Percentiles rank a stretch among this genome's conserved stretches.
These are phyloP conservation scores for Ruditapes philippinarum DNA, from an alignment of 1,140 invertebrate genomes.

Conservation along the genomic window DNA sequence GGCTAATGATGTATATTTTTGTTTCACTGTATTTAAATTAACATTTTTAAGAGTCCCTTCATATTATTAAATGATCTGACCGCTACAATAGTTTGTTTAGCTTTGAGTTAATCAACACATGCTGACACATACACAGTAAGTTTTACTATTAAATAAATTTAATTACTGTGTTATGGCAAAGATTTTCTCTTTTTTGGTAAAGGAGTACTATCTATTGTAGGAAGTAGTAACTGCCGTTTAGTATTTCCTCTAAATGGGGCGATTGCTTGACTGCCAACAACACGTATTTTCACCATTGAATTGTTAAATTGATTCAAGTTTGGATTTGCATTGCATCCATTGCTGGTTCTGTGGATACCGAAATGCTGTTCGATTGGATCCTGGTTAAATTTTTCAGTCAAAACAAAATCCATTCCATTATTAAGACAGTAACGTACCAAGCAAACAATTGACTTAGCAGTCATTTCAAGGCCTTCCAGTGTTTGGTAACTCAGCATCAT, in stretches of 20 bases:
- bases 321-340: conserved; percentile 50
- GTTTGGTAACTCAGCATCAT: conserved; percentile 69
- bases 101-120: no score
- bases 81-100: no score
- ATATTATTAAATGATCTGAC: no score
- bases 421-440: conserved; percentile 53
- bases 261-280: conserved; percentile 53
- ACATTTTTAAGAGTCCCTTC: no score
- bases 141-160: no score
- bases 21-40: no score
- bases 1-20: no score
- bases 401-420: conserved; percentile 53
- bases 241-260: conserved; percentile 21
- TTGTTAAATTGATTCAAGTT: conserved; percentile 58
- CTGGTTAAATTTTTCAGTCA: conserved; percentile 68
- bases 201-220: no score
- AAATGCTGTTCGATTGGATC: conserved; percentile 70
- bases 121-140: no score
- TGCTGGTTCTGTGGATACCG: conserved; percentile 43
- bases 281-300: conserved; percentile 40
- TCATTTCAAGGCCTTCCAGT: conserved; percentile 57
- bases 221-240: not conserved
- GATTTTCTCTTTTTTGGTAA: no score
- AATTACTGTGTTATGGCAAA: no score
- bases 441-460: conserved; percentile 48